phyloP scores from a whole-genome alignment of 2,797 vertebrate genomes.

The Argya squamiceps region DNA sequence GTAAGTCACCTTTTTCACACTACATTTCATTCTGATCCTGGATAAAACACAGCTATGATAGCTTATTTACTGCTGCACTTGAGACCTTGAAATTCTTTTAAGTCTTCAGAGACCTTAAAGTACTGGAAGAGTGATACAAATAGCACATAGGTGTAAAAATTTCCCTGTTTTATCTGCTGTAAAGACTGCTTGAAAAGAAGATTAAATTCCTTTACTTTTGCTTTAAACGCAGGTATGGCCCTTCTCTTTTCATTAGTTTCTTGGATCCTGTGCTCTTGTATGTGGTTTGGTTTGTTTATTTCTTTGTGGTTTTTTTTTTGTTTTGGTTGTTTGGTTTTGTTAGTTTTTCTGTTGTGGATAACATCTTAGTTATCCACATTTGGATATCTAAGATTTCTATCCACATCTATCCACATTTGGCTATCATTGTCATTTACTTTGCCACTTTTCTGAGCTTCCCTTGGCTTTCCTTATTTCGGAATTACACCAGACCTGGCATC shows the following conservation, averaged over 20 bases:
- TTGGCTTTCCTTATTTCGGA: neutral
- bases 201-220: neutral
- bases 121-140: neutral
- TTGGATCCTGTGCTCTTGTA: neutral
- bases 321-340: accelerated
- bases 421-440: neutral
- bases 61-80: neutral
- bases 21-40: neutral
- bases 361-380: too few species aligned
- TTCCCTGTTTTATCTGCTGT: neutral
- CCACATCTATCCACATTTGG: too few species aligned
- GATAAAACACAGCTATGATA: neutral
- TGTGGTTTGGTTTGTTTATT: neutral
- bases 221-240: neutral
- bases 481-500: neutral
- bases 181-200: neutral
- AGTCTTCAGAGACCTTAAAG: neutral
- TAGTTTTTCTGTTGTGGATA: accelerated
- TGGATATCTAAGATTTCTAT: too few species aligned
- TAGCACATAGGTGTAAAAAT: neutral
- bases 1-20: neutral
- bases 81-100: neutral
- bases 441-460: neutral
- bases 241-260: neutral
- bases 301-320: too few species aligned